Conservation (phyloP, 2,888 invertebrate species). For the Sesia bembeciformis region DNA sequence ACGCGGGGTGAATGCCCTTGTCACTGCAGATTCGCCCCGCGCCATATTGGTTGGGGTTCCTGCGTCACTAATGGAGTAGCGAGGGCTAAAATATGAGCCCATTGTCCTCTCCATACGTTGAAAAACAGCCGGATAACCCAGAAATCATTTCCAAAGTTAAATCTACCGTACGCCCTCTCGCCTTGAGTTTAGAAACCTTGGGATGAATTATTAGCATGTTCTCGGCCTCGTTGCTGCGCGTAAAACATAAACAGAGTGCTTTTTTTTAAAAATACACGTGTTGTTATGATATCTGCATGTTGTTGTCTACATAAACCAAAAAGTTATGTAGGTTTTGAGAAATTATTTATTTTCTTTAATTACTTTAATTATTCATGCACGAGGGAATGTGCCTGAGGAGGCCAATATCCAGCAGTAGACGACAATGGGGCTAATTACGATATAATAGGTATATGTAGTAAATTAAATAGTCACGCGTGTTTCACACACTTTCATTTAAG, state of each 20-base stretch:
- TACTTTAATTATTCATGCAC: no score
- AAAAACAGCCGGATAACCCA: constrained; percentile 43
- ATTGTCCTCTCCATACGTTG: constrained; percentile 50
- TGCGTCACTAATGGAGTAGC: constrained; percentile 65
- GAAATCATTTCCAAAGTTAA: constrained; percentile 33
- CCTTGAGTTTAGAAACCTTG: not conserved
- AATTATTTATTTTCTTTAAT: no score
- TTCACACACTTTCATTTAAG: no score
- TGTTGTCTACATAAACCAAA: no score
- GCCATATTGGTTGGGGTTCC: constrained; percentile 62
- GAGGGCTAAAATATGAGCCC: constrained; percentile 62
- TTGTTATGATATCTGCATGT: no score
- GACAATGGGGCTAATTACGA: no score
- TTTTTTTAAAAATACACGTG: no score
- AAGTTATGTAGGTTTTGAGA: no score
- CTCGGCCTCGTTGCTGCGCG: not conserved
- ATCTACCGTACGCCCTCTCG: constrained; percentile 16
- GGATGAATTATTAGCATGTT: not conserved
- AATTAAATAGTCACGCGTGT: no score
- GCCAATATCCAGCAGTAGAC: no score
- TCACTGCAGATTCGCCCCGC: constrained; percentile 67
- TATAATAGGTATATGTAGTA: no score
- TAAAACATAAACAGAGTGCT: not conserved
- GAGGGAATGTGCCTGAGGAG: no score
- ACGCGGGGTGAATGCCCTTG: constrained; percentile 67